Percentiles rank a stretch among this genome's conserved stretches.
These are phyloP conservation scores for Cryptoleucopteryx plumbea DNA, from an alignment of 2,113 vertebrate species.

Conservation along the genomic window DNA sequence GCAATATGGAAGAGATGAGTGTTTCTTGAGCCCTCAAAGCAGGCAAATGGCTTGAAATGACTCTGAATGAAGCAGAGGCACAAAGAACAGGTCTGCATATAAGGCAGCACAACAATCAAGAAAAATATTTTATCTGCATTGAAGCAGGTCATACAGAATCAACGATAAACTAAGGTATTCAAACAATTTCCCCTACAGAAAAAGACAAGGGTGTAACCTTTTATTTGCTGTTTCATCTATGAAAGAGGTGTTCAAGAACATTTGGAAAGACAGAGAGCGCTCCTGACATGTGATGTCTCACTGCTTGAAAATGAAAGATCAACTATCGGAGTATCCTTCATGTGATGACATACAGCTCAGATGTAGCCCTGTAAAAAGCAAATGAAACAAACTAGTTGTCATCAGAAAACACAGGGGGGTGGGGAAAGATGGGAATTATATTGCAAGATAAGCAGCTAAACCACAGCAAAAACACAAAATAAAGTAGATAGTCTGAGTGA, in stretches of 20 bases:
- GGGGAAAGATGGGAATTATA: background rate
- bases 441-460: slow-evolving; percentile 28
- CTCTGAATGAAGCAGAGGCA: background rate
- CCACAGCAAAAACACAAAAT: background rate
- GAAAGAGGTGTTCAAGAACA: background rate
- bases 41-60: background rate
- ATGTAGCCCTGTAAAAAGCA: background rate
- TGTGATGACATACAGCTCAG: background rate
- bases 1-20: background rate
- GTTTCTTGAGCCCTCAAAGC: background rate
- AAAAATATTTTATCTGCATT: background rate
- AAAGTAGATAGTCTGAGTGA: background rate
- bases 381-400: background rate
- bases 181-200: background rate
- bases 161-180: background rate
- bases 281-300: background rate
- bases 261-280: background rate
- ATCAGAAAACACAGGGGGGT: background rate
- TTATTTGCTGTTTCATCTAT: background rate
- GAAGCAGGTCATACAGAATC: background rate
- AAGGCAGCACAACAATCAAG: background rate
- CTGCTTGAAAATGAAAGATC: background rate
- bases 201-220: background rate
- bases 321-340: background rate
- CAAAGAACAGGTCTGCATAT: background rate